Percentiles rank a stretch among this genome's conserved stretches.
phyloP scores from a whole-genome alignment of 2,113 vertebrate genomes.

The Pundamilia nyererei region DNA sequence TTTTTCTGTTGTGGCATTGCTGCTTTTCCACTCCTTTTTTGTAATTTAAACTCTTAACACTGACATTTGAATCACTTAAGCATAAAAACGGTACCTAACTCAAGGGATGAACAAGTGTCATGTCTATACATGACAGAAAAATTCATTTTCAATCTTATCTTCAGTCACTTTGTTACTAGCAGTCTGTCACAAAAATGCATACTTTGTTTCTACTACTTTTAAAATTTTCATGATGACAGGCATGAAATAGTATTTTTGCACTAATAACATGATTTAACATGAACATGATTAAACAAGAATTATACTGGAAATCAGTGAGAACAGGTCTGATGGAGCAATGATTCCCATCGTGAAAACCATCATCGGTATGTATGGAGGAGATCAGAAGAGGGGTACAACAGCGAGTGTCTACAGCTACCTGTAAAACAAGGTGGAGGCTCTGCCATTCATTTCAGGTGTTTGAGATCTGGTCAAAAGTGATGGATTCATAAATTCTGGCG shows the following conservation, averaged over 20 bases:
- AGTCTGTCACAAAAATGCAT: background rate
- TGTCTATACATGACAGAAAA: background rate
- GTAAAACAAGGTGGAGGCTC: background rate
- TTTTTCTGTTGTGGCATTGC: background rate
- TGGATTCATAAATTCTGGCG: background rate
- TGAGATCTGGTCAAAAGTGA: background rate
- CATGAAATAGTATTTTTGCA: background rate
- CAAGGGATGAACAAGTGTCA: background rate
- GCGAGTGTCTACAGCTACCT: background rate
- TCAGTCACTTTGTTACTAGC: background rate
- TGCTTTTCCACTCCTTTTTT: background rate
- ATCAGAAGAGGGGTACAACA: background rate
- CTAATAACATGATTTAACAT: background rate
- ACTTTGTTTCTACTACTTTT: background rate
- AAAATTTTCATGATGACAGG: background rate
- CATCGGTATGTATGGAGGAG: background rate
- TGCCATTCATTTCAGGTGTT: fast-evolving
- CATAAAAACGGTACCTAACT: background rate
- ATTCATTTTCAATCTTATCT: background rate
- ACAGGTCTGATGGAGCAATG: background rate
- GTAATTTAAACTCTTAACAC: background rate
- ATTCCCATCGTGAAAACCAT: background rate
- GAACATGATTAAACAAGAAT: background rate
- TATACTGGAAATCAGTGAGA: background rate
- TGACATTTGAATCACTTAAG: background rate